Evolutionary conservation across 2,113 vertebrate species (phyloP).

Genomic region (Burhinus bistriatus): DNA sequence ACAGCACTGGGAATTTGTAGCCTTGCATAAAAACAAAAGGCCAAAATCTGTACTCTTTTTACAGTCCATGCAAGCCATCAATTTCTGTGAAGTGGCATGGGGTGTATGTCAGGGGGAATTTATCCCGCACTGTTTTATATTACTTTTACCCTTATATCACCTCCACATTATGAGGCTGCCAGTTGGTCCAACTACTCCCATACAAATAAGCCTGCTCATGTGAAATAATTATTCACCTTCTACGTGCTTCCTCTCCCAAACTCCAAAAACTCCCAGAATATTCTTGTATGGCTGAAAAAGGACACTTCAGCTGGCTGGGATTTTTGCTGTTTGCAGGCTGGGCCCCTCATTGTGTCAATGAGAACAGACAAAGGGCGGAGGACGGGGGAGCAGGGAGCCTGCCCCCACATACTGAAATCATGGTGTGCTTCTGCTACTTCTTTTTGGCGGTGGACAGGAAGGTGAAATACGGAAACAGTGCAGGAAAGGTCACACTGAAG

Average conservation of each 20-base stretch:
- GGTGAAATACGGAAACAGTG: neutral
- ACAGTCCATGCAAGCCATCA: neutral
- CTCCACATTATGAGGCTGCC: neutral
- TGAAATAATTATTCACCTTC: neutral
- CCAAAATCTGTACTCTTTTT: neutral
- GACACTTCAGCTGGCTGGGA: neutral
- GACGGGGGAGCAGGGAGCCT: neutral
- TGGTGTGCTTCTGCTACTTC: neutral
- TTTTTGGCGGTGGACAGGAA: neutral
- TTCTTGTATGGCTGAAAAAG: neutral
- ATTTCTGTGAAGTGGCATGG: neutral
- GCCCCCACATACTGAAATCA: neutral
- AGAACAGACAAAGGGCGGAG: neutral
- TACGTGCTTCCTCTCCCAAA: neutral
- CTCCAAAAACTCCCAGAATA: neutral
- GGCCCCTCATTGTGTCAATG: neutral
- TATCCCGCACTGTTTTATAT: neutral
- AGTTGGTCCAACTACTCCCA: neutral
- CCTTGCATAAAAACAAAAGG: constrained; percentile 28
- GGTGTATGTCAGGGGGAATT: neutral
- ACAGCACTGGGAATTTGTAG: neutral
- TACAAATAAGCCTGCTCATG: neutral
- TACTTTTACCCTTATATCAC: neutral
- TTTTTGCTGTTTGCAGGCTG: neutral
- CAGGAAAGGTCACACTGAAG: neutral